Conservation (phyloP, 2,113 vertebrate species). For the Lanius collurio region DNA sequence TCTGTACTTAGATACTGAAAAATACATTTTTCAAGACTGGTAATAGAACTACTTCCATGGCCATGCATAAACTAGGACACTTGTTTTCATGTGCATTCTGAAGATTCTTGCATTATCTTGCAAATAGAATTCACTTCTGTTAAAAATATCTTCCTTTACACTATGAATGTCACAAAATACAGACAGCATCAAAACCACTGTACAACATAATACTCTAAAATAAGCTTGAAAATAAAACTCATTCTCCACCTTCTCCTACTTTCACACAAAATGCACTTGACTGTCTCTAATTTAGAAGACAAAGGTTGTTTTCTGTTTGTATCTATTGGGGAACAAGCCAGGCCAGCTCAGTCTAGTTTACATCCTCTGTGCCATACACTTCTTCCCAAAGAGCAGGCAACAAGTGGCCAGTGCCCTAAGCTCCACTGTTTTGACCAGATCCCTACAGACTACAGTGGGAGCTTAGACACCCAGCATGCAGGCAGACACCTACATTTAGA, state of each 20-base stretch:
- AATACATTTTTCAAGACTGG: not conserved
- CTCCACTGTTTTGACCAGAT: not conserved
- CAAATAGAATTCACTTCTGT: not conserved
- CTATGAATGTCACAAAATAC: not conserved
- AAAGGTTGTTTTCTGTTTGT: not conserved
- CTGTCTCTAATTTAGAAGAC: not conserved
- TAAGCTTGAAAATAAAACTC: not conserved
- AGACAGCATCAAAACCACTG: not conserved
- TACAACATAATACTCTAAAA: not conserved
- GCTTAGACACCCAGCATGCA: not conserved
- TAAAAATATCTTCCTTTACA: not conserved
- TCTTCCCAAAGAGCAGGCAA: not conserved
- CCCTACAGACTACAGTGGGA: not conserved
- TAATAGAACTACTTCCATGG: not conserved
- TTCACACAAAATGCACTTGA: not conserved
- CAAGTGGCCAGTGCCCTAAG: not conserved
- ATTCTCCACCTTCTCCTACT: not conserved
- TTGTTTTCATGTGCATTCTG: not conserved
- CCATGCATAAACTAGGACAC: not conserved
- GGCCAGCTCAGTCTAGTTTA: not conserved
- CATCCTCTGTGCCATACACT: not conserved
- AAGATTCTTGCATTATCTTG: not conserved
- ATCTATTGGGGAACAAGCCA: not conserved
- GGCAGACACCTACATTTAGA: not conserved
- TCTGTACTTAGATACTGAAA: not conserved